Conservation (phyloP, 2,797 vertebrate species). For the Garrulus glandarius region DNA sequence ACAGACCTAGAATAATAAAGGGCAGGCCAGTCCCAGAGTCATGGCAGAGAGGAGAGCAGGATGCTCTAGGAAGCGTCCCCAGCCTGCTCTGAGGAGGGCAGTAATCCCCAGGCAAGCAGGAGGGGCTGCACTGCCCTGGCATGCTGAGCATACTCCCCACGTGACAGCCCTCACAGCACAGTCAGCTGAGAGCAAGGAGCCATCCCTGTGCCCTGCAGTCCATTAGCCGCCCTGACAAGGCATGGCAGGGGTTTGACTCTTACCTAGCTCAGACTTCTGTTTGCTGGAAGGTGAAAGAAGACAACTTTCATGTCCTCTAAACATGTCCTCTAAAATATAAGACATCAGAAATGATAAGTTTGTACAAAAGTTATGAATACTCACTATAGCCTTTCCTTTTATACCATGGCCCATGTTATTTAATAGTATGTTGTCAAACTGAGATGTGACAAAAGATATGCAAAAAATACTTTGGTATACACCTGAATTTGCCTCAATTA, state of each 20-base stretch:
- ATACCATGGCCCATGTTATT: neutral
- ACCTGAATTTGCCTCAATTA: neutral
- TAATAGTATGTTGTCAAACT: neutral
- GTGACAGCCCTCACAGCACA: neutral
- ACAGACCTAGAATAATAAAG: neutral
- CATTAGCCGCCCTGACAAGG: neutral
- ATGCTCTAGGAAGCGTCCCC: accelerated
- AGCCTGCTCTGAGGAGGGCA: neutral
- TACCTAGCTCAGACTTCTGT: neutral
- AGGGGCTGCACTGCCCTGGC: neutral
- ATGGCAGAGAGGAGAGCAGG: neutral
- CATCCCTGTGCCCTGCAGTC: neutral
- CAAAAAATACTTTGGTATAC: neutral
- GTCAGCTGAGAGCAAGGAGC: neutral
- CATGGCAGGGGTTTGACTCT: neutral
- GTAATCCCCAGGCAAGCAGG: accelerated
- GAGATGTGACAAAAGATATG: neutral
- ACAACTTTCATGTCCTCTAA: neutral
- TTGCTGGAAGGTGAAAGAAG: neutral
- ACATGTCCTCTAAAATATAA: neutral
- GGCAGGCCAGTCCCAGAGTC: neutral
- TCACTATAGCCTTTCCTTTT: neutral
- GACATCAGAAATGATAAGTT: neutral
- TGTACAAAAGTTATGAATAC: neutral
- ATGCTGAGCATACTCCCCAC: neutral